Base-by-base conservation (phyloP, 2,113 vertebrate species). In the Scomber japonicus region DNA sequence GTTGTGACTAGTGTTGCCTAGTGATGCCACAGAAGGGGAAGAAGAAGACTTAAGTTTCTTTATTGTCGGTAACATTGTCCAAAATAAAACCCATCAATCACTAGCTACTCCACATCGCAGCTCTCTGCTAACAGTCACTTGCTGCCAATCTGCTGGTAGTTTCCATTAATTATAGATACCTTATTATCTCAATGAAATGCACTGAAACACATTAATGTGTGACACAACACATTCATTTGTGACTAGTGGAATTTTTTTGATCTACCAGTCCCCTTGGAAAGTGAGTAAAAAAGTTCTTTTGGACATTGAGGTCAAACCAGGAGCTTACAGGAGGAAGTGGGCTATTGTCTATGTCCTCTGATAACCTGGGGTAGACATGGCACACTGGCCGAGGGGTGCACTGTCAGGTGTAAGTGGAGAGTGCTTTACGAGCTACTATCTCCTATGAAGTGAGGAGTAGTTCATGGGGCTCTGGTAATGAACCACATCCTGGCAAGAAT, bases 351-450 rank as follows among this genome's bases (percentile, higher is more conserved):
- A 13, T 62, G 63, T 48, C 14, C 11, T 55, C 54, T 40, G 2
- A 24, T 19, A 66, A 64, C 70, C 67, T 40, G 11, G 19, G 51
- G 78, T 67, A 77, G 72, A 15, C 62, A 31, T 68, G 56, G 76
- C 61, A 50, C 13, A 35, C 77, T 45, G 71, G 48, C 66, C n/a
- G 24, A 65, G 59, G 44, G 59, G 66, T 51, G 74, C 69, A 30
- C 64, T 48, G 57, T 57, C 17, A 69, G 68, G 55, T 44, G 57
- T 31, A 30, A 69, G 59, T 69, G 72, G 21, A 70, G 40, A 73
- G 17, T 63, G 44, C 56, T 68, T 80, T 56, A 53, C 77, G 61
- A 66, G 62, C 72, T 71, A 67, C 19, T 55, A 27, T 67, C 44
- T 72, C 72, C 51, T 74, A 14, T 30, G 53, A 66, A 71, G 64